Base-by-base conservation (phyloP, 2,113 vertebrate species). In the Rhinogobius similis region DNA sequence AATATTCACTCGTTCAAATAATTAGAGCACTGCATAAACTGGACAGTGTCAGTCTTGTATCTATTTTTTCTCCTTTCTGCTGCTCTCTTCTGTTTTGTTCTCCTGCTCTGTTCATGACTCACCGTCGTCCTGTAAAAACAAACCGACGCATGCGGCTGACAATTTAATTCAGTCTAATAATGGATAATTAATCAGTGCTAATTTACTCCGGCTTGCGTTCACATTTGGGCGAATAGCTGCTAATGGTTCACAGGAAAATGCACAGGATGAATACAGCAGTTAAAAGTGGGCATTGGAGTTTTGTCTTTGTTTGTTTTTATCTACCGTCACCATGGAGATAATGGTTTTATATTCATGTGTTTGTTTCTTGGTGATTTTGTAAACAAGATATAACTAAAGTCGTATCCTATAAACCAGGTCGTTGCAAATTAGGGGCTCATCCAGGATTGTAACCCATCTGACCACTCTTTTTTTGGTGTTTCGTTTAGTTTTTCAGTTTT, bases 101-200 rank as follows among this genome's bases (percentile, higher is more conserved):
- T 36, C 68, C 78, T 73, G 20, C 8, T 50, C 20, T 50, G 1
- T 82, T 82, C 52, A 65, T 87, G 80, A 81, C 65, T 83, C 77
- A 83, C 36, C 20, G 20, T 23, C 36, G 67, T 64, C 68, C 77
- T 80, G 73, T 61, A 65, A 78, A 89, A 82, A 82, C 70, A 82
- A 21, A 53, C 38, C 68, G 76, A 67, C 44, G 61, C 68, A 59
- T 72, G 43, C 72, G 65, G 70, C 75, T 73, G 58, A 79, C 69
- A 62, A 67, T 75, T 61, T 68, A 72, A 81, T 82, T 56, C 65
- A 70, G 70, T 73, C 48, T 55, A 62, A 86, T 72, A 61, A 76
- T 68, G 26, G 63, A 63, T 75, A 59, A 81, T 83, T 76, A 78
- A 83, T 78, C 69, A 29, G 38, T 26, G 73, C 68, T 81, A 82